Percentiles rank a stretch among this genome's conserved stretches.
Evolutionary conservation across 2,113 vertebrate species (phyloP).

Genomic region (Felis chaus): DNA sequence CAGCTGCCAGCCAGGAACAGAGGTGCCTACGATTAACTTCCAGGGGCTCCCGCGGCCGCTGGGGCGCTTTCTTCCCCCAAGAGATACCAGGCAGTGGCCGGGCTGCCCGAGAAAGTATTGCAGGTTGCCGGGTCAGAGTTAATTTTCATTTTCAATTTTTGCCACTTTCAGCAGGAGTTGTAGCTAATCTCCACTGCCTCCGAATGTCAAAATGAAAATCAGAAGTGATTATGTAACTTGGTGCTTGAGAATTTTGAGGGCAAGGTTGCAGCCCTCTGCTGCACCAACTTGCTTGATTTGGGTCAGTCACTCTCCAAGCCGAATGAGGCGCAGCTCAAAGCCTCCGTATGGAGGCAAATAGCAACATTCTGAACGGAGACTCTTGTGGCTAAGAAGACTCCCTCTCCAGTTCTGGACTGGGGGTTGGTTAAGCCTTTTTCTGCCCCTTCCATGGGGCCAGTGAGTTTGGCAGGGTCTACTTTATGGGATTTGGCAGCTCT

Average conservation of each 20-base stretch:
- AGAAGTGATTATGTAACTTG: constrained; percentile 62
- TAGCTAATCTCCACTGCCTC: constrained; percentile 77
- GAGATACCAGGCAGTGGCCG: neutral
- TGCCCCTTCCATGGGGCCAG: neutral
- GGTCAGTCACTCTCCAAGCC: constrained; percentile 31
- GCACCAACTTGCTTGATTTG: neutral
- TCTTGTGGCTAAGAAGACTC: neutral
- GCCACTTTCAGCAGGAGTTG: constrained; percentile 38
- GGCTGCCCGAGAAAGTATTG: constrained; percentile 19
- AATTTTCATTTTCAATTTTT: constrained; percentile 65
- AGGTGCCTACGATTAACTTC: neutral
- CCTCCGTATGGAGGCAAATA: neutral
- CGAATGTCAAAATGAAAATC: constrained; percentile 70
- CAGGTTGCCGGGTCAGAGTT: constrained; percentile 67
- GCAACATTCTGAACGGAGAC: neutral
- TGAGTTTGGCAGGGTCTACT: neutral
- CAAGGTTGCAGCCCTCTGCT: neutral
- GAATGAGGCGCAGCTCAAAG: neutral
- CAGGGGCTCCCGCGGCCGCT: accelerated
- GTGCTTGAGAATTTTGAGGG: neutral
- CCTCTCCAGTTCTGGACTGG: neutral
- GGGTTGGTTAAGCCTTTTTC: neutral
- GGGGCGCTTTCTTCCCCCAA: neutral
- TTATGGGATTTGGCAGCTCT: neutral
- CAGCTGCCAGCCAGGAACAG: accelerated